Conservation (phyloP, 2,797 vertebrate species). For the Sitta carolinensis region DNA sequence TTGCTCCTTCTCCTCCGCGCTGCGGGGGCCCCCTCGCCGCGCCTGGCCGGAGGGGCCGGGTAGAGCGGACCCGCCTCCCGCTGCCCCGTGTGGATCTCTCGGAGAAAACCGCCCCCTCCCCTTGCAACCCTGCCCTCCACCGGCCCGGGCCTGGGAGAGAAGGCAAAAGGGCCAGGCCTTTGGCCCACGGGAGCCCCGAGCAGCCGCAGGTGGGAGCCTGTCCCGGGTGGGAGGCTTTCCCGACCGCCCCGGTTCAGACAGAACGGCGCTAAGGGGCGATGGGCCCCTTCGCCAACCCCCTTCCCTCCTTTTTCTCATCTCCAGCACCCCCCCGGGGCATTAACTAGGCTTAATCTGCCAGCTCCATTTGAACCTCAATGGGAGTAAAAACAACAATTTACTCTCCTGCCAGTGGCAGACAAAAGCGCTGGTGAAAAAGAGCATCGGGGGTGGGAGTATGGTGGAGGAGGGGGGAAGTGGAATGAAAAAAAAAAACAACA, state of each 20-base stretch:
- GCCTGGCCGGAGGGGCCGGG: neutral
- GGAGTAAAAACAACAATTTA: slow-evolving; percentile 82
- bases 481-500: neutral
- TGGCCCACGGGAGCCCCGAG: neutral
- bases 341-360: slow-evolving; percentile 74
- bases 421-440: slow-evolving; percentile 35
- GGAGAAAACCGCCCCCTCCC: neutral
- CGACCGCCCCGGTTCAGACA: neutral
- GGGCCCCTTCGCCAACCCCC: neutral
- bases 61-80: neutral
- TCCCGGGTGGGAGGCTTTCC: neutral
- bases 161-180: neutral
- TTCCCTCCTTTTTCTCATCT: neutral
- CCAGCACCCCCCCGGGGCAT: slow-evolving; percentile 42
- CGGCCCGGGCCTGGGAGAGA: neutral
- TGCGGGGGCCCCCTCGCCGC: neutral
- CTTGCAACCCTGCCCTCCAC: neutral
- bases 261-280: neutral
- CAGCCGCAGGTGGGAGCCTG: neutral
- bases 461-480: neutral
- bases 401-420: slow-evolving; percentile 26
- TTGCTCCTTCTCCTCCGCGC: neutral
- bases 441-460: neutral
- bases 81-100: neutral
- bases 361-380: slow-evolving; percentile 77